A percentile compares a stretch with the other conserved stretches of the same genome.
Evolutionary conservation across 2,888 invertebrate species (phyloP).

Genomic region (Eupeodes latifasciatus): DNA sequence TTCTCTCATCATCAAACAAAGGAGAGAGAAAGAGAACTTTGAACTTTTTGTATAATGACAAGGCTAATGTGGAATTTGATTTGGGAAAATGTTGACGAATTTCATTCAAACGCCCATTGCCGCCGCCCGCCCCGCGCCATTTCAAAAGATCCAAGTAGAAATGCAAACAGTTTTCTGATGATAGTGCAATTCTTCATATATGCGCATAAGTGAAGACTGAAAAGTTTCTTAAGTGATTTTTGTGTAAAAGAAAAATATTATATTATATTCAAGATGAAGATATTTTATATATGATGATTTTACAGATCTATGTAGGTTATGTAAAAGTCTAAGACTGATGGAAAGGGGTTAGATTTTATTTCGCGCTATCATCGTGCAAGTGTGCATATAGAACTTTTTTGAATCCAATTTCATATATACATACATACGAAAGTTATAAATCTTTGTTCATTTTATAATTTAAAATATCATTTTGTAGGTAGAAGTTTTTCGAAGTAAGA

Average conservation of each 20-base stretch:
- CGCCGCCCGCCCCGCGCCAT: no score
- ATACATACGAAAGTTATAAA: no score
- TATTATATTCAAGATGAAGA: background rate
- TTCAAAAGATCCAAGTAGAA: constrained; percentile 30
- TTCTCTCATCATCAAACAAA: background rate
- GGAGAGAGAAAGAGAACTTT: background rate
- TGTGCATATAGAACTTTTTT: no score
- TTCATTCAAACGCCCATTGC: background rate
- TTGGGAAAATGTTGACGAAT: constrained; percentile 53
- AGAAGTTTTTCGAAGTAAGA: no score
- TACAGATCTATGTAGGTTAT: no score
- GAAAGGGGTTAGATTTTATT: no score
- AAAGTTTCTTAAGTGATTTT: constrained; percentile 14
- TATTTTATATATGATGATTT: background rate
- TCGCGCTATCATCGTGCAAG: no score
- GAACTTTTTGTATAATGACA: constrained; percentile 56
- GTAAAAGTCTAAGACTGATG: no score
- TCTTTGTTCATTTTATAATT: no score
- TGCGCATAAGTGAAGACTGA: background rate
- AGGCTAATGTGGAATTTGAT: constrained; percentile 59
- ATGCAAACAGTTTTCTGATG: constrained; percentile 47
- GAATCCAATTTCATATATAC: no score
- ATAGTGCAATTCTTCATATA: constrained; percentile 4
- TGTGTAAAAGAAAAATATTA: background rate
- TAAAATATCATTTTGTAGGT: no score